A percentile compares a stretch with the other conserved stretches of the same genome.
These are phyloP conservation scores for Uria aalge DNA, from an alignment of 2,113 vertebrate genomes.

Conservation along the genomic window DNA sequence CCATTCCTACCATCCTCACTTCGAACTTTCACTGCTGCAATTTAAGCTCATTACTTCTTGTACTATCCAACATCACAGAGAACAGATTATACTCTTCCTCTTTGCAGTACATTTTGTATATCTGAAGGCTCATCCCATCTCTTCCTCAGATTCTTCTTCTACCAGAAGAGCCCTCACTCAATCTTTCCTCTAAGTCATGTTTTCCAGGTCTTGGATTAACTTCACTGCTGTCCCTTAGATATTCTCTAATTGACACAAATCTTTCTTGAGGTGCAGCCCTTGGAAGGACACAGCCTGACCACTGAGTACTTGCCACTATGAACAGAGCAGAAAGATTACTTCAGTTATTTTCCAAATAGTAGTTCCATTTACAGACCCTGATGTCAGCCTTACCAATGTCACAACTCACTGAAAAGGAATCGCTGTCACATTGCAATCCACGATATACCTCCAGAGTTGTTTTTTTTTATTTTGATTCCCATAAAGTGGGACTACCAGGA, in stretches of 20 bases:
- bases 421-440: not conserved
- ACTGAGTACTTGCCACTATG: not conserved
- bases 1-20: not conserved
- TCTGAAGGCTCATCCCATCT: not conserved
- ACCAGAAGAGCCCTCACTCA: not conserved
- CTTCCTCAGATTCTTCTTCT: not conserved
- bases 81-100: not conserved
- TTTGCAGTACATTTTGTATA: not conserved
- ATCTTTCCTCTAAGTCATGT: not conserved
- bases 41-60: not conserved
- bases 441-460: accelerated
- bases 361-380: not conserved
- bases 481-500: too few relatives aligned
- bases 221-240: not conserved
- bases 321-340: not conserved
- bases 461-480: not conserved
- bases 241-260: not conserved
- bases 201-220: not conserved
- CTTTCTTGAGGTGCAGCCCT: not conserved
- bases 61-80: not conserved
- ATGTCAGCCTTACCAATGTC: not conserved
- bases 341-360: not conserved
- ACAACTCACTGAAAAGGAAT: not conserved
- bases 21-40: not conserved
- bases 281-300: not conserved